A percentile compares a stretch with the other conserved stretches of the same genome.
These are phyloP conservation scores for Metopolophium dirhodum DNA, from an alignment of 1,140 invertebrate genomes.

Conservation along the genomic window DNA sequence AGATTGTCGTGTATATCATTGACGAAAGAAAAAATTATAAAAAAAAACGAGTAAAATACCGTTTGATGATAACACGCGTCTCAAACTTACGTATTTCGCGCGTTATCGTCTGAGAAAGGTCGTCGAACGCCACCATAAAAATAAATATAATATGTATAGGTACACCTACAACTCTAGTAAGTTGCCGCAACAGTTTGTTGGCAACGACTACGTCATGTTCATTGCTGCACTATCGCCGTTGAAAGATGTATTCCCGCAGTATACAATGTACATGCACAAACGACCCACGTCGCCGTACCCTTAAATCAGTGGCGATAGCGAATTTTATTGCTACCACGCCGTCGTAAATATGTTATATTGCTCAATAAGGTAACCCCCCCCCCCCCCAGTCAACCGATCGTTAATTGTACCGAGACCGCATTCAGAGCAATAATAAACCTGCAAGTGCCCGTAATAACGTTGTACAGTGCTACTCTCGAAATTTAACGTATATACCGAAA, in stretches of 20 bases:
- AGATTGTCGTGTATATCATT: background rate
- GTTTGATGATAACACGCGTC: background rate
- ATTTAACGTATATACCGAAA: background rate
- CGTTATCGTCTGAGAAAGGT: background rate
- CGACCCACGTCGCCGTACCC: background rate
- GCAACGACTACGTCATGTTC: background rate
- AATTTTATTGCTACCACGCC: background rate
- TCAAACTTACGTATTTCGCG: background rate
- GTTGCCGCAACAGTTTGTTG: background rate
- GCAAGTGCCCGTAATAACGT: background rate
- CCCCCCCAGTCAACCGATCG: background rate
- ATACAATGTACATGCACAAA: background rate
- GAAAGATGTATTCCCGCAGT: background rate
- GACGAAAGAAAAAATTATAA: background rate
- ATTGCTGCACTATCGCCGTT: background rate
- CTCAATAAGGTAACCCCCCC: background rate
- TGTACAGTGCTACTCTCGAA: background rate
- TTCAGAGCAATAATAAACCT: background rate
- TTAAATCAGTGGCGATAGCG: background rate
- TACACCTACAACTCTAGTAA: background rate
- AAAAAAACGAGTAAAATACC: background rate
- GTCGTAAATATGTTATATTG: background rate
- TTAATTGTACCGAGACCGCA: background rate
- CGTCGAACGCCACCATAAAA: slow-evolving; percentile 23
- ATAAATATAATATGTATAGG: background rate